Percentiles rank a stretch among this genome's conserved stretches.
Evolutionary conservation across 1,140 invertebrate species (phyloP).

Genomic region (Nilaparvata lugens): DNA sequence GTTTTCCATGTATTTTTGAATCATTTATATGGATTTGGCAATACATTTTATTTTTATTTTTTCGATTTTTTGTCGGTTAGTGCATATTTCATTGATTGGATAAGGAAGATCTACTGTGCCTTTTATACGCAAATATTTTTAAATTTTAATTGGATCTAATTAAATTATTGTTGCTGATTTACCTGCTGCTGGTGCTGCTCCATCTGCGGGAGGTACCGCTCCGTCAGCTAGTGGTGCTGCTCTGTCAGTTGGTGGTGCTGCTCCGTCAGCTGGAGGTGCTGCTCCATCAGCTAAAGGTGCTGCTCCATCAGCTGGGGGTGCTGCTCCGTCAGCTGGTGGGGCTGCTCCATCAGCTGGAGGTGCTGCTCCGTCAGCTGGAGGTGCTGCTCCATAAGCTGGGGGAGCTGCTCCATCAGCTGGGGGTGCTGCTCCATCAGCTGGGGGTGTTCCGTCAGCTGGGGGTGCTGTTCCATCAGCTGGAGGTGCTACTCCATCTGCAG

Average conservation of each 20-base stretch:
- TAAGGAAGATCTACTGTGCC: no score
- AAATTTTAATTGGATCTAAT: no score
- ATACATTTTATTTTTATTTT: no score
- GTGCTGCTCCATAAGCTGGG: conserved; percentile 35
- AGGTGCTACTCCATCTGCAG: not conserved
- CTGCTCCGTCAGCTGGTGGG: no score
- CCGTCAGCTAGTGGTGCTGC: conserved; percentile 29
- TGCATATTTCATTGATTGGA: no score
- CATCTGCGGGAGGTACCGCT: conserved; percentile 35
- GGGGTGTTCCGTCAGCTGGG: conserved; percentile 12
- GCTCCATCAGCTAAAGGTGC: conserved; percentile 31
- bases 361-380: conserved; percentile 26
- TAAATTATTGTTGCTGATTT: not conserved
- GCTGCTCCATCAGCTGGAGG: conserved; percentile 16
- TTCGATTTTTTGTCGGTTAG: no score
- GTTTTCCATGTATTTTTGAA: no score
- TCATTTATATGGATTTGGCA: no score
- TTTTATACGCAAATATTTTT: no score
- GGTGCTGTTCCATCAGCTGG: conserved; percentile 33
- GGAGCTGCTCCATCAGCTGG: conserved; percentile 35
- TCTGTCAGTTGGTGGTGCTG: conserved; percentile 27
- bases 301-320: conserved; percentile 12
- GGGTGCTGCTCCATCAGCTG: conserved; percentile 33
- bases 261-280: conserved; percentile 29
- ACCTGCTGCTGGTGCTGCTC: conserved; percentile 21